Conservation (phyloP, 2,797 vertebrate genomes). For the Enteromius viviparus region DNA sequence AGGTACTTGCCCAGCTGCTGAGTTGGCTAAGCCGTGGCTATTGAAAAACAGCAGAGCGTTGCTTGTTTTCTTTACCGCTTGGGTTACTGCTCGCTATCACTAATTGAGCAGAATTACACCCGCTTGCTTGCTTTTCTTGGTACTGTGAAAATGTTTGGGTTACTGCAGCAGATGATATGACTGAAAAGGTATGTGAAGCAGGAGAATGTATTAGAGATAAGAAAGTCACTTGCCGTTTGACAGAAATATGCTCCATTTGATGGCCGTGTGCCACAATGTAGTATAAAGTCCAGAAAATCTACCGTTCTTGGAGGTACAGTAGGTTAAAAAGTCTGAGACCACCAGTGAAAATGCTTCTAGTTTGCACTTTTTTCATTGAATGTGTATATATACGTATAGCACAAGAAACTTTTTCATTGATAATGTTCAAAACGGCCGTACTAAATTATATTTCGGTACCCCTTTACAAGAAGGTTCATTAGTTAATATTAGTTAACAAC, state of each 20-base stretch:
- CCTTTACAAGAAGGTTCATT: too few species aligned
- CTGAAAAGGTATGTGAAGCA: conserved; percentile 12
- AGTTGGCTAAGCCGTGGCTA: conserved; percentile 28
- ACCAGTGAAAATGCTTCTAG: neutral
- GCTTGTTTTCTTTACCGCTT: conserved; percentile 64
- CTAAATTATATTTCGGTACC: neutral
- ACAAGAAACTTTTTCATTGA: neutral
- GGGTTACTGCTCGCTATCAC: conserved; percentile 61
- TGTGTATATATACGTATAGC: neutral
- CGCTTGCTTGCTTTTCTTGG: conserved; percentile 61
- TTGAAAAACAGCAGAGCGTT: conserved; percentile 52
- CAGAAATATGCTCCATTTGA: conserved; percentile 17
- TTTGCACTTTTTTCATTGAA: neutral
- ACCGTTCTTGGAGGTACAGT: neutral
- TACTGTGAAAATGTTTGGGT: conserved; percentile 47
- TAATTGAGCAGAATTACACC: conserved; percentile 65
- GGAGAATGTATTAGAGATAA: conserved; percentile 30
- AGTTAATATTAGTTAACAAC: too few species aligned
- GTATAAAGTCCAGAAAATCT: neutral
- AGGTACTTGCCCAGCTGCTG: conserved; percentile 31
- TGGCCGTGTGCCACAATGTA: neutral
- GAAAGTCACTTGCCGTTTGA: neutral
- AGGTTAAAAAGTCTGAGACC: neutral
- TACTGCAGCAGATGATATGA: conserved; percentile 35
- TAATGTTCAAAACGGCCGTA: neutral